Evolutionary conservation across 1,140 invertebrate genomes (phyloP).

Genomic region (Lepeophtheirus salmonis): DNA sequence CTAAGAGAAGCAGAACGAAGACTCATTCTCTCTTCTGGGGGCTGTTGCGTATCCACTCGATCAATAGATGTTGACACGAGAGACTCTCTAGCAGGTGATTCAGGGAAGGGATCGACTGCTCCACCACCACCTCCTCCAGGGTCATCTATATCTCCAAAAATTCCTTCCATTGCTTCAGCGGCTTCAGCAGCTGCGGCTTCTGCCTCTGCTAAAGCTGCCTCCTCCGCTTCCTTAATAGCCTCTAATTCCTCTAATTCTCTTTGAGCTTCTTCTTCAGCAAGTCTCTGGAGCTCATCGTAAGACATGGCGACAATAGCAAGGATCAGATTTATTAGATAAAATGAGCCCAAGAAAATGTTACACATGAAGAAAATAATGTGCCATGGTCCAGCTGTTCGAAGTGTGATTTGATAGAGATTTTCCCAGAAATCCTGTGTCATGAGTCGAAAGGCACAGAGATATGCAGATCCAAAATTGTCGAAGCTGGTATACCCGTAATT

Average conservation of each 20-base stretch:
- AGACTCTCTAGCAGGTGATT: not conserved
- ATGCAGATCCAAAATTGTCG: conserved; percentile 88
- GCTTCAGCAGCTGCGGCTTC: conserved; percentile 36
- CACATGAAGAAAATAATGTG: conserved; percentile 94
- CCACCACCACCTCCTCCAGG: conserved; percentile 23
- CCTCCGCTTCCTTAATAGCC: conserved; percentile 32
- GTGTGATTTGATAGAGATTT: conserved; percentile 70
- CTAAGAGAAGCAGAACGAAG: conserved; percentile 1
- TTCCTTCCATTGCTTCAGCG: conserved; percentile 9
- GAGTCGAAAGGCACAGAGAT: conserved; percentile 80
- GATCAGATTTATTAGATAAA: conserved; percentile 94
- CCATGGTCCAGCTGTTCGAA: conserved; percentile 80
- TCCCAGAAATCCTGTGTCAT: conserved; percentile 99
- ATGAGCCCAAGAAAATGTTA: conserved; percentile 91
- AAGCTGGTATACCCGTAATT: conserved; percentile 94
- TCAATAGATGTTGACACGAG: not conserved
- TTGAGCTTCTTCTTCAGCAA: conserved; percentile 62
- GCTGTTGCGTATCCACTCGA: not conserved
- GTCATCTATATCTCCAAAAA: conserved; percentile 39
- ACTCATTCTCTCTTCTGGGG: not conserved
- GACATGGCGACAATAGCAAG: conserved; percentile 98
- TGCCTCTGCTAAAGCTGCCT: conserved; percentile 49
- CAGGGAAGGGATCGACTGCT: not conserved
- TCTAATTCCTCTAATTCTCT: conserved; percentile 18
- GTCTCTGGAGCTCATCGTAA: conserved; percentile 91